phyloP scores from a whole-genome alignment of 2,888 invertebrate genomes.

The Lepeophtheirus nordmannii region DNA sequence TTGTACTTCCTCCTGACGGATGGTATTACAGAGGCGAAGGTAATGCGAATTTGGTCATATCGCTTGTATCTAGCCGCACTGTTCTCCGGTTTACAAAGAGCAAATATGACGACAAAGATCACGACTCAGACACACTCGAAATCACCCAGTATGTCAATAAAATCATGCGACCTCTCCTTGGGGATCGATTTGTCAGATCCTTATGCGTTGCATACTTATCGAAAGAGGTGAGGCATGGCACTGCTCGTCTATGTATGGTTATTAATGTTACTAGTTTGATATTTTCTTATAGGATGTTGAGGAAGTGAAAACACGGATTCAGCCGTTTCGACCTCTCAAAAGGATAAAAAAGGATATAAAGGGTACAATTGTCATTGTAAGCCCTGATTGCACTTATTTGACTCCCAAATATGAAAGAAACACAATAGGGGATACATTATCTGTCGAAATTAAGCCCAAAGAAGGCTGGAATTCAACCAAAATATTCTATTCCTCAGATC shows the following conservation, averaged over 20 bases:
- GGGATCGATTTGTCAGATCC: neutral
- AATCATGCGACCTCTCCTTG: constrained; percentile 11
- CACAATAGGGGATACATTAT: constrained; percentile 8
- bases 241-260: too few relatives aligned
- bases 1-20: neutral
- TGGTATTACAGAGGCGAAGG: constrained; percentile 25
- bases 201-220: neutral
- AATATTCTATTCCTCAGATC: constrained; percentile 29
- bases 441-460: constrained; percentile 34
- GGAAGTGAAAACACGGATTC: neutral
- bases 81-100: constrained; percentile 8
- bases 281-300: neutral
- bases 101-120: constrained; percentile 16
- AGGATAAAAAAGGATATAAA: constrained; percentile 10
- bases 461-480: constrained; percentile 30
- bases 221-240: neutral
- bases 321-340: constrained; percentile 9
- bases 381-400: constrained; percentile 10
- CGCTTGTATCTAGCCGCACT: neutral
- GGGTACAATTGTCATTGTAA: neutral
- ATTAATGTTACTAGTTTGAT: neutral
- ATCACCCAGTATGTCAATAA: constrained; percentile 3
- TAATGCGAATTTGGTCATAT: constrained; percentile 24
- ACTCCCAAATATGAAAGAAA: neutral
- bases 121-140: constrained; percentile 1